These are phyloP conservation scores for Heteractis magnifica DNA, from an alignment of 92 coral and sea anemone species.

Conservation along the genomic window DNA sequence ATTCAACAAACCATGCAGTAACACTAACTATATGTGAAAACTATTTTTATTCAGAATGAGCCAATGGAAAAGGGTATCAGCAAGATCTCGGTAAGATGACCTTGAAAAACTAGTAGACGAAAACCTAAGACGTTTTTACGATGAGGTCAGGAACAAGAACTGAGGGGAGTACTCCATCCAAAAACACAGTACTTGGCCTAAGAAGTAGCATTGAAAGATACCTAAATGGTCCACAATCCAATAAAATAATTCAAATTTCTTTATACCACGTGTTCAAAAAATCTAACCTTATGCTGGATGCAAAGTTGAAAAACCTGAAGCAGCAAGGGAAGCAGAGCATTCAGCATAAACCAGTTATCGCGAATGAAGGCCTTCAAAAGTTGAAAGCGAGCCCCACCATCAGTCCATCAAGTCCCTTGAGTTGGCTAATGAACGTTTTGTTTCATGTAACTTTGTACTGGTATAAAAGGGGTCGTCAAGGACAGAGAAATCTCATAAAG, in stretches of 20 bases:
- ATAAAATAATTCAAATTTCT: background rate
- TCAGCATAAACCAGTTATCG: slow-evolving; percentile 34
- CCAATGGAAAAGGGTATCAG: no score
- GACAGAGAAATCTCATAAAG: slow-evolving; percentile 29
- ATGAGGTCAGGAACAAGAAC: background rate
- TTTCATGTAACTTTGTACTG: slow-evolving; percentile 42
- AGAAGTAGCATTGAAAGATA: background rate
- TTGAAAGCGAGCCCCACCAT: slow-evolving; percentile 10
- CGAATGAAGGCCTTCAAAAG: slow-evolving; percentile 7
- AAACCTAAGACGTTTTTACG: background rate
- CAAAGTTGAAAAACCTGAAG: slow-evolving; percentile 17
- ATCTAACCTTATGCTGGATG: slow-evolving; percentile 31
- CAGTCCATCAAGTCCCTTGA: slow-evolving; percentile 8
- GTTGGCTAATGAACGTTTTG: slow-evolving; percentile 26
- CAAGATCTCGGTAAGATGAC: background rate
- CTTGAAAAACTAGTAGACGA: background rate
- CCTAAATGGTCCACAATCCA: background rate
- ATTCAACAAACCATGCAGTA: no score
- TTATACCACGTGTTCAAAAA: background rate
- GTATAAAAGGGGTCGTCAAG: slow-evolving; percentile 43
- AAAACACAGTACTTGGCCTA: background rate
- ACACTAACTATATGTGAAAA: no score
- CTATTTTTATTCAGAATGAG: no score
- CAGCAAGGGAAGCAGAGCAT: slow-evolving; percentile 15
- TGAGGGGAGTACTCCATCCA: background rate